These are phyloP conservation scores for Drosophila multiciliata DNA, from an alignment of 2,888 invertebrate species.

Conservation along the genomic window DNA sequence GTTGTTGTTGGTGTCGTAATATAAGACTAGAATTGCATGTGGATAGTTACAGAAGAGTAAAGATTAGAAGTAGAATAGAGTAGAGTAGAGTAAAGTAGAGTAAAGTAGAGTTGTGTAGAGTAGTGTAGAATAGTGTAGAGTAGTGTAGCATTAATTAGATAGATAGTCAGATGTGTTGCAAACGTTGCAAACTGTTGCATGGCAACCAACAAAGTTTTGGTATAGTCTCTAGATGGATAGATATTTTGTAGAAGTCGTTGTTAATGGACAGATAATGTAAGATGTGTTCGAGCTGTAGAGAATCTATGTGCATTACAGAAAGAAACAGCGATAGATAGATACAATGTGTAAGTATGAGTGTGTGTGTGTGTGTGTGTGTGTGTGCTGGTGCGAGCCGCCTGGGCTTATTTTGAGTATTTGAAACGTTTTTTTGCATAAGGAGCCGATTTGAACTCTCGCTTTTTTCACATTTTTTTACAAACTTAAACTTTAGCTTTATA, in stretches of 20 bases:
- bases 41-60: slow-evolving; percentile 55
- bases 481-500: slow-evolving; percentile 69
- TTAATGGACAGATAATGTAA: not conserved
- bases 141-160: slow-evolving; percentile 37
- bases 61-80: slow-evolving; percentile 18
- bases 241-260: slow-evolving; percentile 15
- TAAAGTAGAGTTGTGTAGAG: slow-evolving; percentile 20
- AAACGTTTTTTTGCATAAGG: slow-evolving; percentile 65
- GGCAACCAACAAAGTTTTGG: slow-evolving; percentile 72
- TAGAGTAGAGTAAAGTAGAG: slow-evolving; percentile 19
- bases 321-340: slow-evolving; percentile 34
- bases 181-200: slow-evolving; percentile 63
- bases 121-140: slow-evolving; percentile 16
- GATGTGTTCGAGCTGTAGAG: slow-evolving; percentile 26
- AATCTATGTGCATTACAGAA: slow-evolving; percentile 33
- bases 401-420: slow-evolving; percentile 70
- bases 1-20: slow-evolving; percentile 61
- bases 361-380: slow-evolving; percentile 11
- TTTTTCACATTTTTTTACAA: slow-evolving; percentile 63
- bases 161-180: slow-evolving; percentile 36
- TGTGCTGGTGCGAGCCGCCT: slow-evolving; percentile 58
- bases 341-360: slow-evolving; percentile 10
- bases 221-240: slow-evolving; percentile 62
- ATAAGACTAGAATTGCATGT: slow-evolving; percentile 83
- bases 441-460: slow-evolving; percentile 81